Conservation (phyloP, 2,113 vertebrate genomes). For the Tretioscincus oriximinensis region DNA sequence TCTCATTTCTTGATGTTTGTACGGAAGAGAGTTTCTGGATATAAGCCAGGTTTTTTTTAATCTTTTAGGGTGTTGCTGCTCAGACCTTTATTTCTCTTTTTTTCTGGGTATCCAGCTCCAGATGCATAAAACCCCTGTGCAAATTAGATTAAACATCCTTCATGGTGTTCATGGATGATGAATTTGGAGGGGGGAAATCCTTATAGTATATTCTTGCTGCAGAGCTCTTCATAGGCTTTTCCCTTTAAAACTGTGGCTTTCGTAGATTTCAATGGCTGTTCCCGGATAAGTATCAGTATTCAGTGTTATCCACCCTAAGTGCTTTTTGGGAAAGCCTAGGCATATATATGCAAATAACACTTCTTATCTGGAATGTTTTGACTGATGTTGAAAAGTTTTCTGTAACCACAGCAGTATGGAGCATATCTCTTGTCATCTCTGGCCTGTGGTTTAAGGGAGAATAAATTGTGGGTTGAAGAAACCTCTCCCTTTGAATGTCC, state of each 20-base stretch:
- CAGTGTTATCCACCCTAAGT: slow-evolving; percentile 47
- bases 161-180: slow-evolving; percentile 6
- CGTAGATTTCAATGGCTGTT: slow-evolving; percentile 39
- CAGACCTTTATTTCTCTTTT: background rate
- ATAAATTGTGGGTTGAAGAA: background rate
- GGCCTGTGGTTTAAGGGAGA: background rate
- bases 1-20: background rate
- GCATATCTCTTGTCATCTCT: background rate
- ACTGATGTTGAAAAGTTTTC: slow-evolving; percentile 43
- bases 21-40: background rate
- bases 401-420: background rate
- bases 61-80: background rate
- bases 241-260: slow-evolving; percentile 25
- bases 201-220: background rate
- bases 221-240: slow-evolving; percentile 24
- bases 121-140: background rate
- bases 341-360: slow-evolving; percentile 50
- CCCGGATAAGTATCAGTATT: slow-evolving; percentile 61
- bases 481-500: background rate
- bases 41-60: background rate
- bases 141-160: background rate
- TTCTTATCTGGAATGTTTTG: slow-evolving; percentile 41
- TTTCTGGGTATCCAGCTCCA: slow-evolving; percentile 1
- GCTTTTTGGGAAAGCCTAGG: slow-evolving; percentile 48
- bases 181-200: slow-evolving; percentile 1